phyloP scores from a whole-genome alignment of 2,113 vertebrate genomes.

The Gorilla gorilla region DNA sequence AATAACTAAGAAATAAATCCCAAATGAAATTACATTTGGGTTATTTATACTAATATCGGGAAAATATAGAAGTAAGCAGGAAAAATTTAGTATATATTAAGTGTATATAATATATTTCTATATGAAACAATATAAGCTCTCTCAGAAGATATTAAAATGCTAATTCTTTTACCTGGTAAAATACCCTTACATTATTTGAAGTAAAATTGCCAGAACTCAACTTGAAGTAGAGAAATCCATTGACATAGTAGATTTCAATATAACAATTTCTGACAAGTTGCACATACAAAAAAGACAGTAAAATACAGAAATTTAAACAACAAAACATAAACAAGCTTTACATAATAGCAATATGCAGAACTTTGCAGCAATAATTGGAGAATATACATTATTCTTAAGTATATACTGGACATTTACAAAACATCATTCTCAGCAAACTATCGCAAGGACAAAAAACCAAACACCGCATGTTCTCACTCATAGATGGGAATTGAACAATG shows the following conservation, averaged over 20 bases:
- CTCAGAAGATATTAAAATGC: not conserved
- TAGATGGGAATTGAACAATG: no score
- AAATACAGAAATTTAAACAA: not conserved
- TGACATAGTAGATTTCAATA: not conserved
- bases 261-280: not conserved
- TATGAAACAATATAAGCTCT: not conserved
- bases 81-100: not conserved
- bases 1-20: not conserved
- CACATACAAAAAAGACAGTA: not conserved
- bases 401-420: not conserved
- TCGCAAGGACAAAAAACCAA: no score
- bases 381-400: not conserved
- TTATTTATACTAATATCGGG: not conserved
- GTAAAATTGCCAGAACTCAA: not conserved
- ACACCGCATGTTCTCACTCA: no score
- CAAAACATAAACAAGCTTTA: not conserved
- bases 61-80: not conserved
- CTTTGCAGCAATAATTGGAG: not conserved
- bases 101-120: not conserved
- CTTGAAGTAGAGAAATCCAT: not conserved
- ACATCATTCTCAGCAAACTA: not conserved
- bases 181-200: not conserved
- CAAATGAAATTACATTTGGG: slow-evolving; percentile 15
- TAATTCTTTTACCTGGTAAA: not conserved
- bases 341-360: not conserved